Evolutionary conservation across 2,113 vertebrate species (phyloP), one percentile per base, ranked within the genome.

Genomic region (Nettapus auritus): DNA sequence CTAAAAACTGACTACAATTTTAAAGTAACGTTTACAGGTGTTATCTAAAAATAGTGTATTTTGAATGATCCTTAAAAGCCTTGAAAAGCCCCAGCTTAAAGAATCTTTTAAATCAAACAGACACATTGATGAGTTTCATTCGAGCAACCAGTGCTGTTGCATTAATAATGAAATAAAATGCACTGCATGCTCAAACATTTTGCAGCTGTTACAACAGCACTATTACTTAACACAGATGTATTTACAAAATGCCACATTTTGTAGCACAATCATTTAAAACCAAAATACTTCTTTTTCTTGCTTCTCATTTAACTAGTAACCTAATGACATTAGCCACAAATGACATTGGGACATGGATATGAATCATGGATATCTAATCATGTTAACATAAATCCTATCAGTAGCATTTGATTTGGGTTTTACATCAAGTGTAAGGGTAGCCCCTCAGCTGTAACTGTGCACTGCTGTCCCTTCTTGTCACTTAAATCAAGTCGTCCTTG

Each of bases 131-230:
- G 36, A 94, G 76, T 81, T 73, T 73, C 50, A 86, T 80, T 60
- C 80, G 64, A 92, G 86, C 71, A 74, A 70, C 44, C 80, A 86
- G 13, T 48, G 68, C 63, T 90, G 89, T 86, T n/a, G 69, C 25
- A 77, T 74, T 88, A 92, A 74, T 83, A 90, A 86, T 21, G 40
- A 86, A 86, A 79, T 33, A 79, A 91, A 79, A 86, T 57, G 82
- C 3, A 18, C 59, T 48, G 50, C 55, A 77, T 20, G 36, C 11
- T 88, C 63, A 86, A 86, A 90, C 11, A 56, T 62, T 92, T 69
- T 77, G 59, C 94, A 96, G 76, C 76, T 93, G 80, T 56, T 86
- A 76, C 46, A 92, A 74, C 52, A 69, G 50, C 36, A 64, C 3
- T 7, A n/a, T 81, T 80, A 78, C 26, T 46, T 83, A 74, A 69